Base-by-base conservation (phyloP, 23 tunicate species). In the Oikopleura albicans region DNA sequence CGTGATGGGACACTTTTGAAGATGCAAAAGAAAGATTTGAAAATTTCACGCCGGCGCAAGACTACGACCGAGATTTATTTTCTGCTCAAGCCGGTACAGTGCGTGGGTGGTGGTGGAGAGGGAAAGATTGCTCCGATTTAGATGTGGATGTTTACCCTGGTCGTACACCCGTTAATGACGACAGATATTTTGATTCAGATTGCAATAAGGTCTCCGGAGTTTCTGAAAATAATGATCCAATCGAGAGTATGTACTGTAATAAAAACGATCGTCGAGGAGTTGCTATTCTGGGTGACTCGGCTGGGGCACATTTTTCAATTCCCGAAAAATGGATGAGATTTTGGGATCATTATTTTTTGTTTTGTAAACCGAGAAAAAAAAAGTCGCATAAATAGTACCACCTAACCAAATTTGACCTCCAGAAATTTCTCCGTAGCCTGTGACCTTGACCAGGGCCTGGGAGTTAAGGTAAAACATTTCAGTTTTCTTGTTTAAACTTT, bases 91-190 rank as follows among this genome's bases (percentile, higher is more conserved):
- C n/a, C n/a, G n/a, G n/a, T n/a, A n/a, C n/a, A n/a, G n/a, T 29
- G 31, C 27, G 79, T 2, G 79, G 79, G 31, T 71, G 4, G 2
- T 27, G 37, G 36, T 71, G 79, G 79, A 16, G 79, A 31, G 79
- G 63, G 12, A 22, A 49, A 49, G 63, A 49, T 49, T 49, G 63
- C 22, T 49, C 63, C 63, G 63, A 49, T 49, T 49, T 49, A 12
- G 63, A 49, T 49, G 12, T 49, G 12, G 63, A 49, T 49, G 63
- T 49, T 49, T 49, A 49, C 22, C 63, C 63, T 49, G 63, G 63
- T 8, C n/a, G n/a, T n/a, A 87, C 40, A 56, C 91, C 97, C 4
- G 57, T 89, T 27, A 85, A 91, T 39, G 56, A 40, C 35, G 97
- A 91, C 76, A 59, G 40, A 0, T 71, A 12, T 29, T 12, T 71